Conservation (phyloP, 2,888 invertebrate species). For the Monopis laevigella region DNA sequence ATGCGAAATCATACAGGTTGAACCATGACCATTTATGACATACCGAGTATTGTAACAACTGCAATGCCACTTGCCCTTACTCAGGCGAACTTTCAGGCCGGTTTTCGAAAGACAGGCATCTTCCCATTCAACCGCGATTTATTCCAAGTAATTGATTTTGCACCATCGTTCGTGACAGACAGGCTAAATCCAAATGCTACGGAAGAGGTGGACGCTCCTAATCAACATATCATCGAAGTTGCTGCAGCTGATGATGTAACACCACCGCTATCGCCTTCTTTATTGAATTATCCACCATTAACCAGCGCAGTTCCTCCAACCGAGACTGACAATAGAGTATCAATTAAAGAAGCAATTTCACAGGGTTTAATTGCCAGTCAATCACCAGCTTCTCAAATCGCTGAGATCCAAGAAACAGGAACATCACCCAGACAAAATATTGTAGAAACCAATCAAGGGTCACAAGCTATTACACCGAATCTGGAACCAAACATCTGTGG, state of each 20-base stretch:
- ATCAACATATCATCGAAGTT: not conserved
- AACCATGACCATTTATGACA: constrained; percentile 17
- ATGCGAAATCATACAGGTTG: no score
- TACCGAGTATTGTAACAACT: constrained; percentile 13
- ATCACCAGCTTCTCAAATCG: no score
- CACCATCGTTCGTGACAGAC: constrained; percentile 4
- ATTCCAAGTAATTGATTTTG: constrained; percentile 1
- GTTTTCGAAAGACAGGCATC: constrained; percentile 7
- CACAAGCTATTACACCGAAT: no score
- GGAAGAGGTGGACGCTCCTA: not conserved
- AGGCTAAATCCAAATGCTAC: not conserved
- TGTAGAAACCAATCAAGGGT: not conserved
- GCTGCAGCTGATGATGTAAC: not conserved
- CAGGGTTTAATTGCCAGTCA: no score
- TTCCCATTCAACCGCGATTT: constrained; percentile 7
- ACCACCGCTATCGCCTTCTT: not conserved
- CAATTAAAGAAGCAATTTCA: not conserved
- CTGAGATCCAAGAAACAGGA: no score
- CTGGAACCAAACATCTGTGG: no score
- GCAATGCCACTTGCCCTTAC: constrained; percentile 6
- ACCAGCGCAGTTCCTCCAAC: not conserved
- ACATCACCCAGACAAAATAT: not conserved
- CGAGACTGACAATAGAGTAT: not conserved
- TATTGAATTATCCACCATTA: not conserved
- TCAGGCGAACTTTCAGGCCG: constrained; percentile 6